These are phyloP conservation scores for Cottoperca gobio DNA, from an alignment of 2,797 vertebrate species.

Conservation along the genomic window DNA sequence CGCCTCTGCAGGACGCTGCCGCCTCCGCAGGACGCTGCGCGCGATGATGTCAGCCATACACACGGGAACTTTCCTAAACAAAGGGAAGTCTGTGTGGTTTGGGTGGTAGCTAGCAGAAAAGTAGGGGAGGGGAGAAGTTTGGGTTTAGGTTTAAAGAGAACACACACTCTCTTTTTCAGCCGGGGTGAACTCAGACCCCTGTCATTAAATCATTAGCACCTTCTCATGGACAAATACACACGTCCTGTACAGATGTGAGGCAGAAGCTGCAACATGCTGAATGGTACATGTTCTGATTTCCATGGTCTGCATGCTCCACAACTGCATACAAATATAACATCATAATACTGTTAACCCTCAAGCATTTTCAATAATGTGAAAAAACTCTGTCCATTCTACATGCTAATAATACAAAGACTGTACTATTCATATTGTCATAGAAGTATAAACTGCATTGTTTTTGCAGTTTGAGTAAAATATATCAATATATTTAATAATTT, in stretches of 20 bases:
- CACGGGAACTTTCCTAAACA: constrained; percentile 86
- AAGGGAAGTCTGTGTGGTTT: constrained; percentile 85
- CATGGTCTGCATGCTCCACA: constrained; percentile 11
- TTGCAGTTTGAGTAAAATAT: not conserved
- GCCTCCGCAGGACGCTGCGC: constrained; percentile 73
- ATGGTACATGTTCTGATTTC: constrained; percentile 24
- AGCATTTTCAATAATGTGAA: not conserved
- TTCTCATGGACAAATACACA: constrained; percentile 65
- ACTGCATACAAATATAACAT: constrained; percentile 3
- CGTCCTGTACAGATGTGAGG: constrained; percentile 50
- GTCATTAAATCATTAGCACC: constrained; percentile 84
- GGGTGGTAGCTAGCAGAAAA: constrained; percentile 74
- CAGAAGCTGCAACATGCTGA: constrained; percentile 23
- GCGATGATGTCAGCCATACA: constrained; percentile 84
- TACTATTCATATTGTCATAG: not conserved
- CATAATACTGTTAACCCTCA: not conserved
- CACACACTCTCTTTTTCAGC: constrained; percentile 71
- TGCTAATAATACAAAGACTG: not conserved
- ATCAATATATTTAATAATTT: not conserved
- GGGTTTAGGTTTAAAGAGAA: constrained; percentile 61
- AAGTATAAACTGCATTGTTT: not conserved
- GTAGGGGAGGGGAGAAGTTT: constrained; percentile 31
- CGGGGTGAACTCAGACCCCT: constrained; percentile 64
- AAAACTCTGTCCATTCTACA: not conserved
- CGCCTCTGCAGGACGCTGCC: constrained; percentile 74